These are phyloP conservation scores for Microtus richardsoni DNA, from an alignment of 2,113 vertebrate genomes.

Conservation along the genomic window DNA sequence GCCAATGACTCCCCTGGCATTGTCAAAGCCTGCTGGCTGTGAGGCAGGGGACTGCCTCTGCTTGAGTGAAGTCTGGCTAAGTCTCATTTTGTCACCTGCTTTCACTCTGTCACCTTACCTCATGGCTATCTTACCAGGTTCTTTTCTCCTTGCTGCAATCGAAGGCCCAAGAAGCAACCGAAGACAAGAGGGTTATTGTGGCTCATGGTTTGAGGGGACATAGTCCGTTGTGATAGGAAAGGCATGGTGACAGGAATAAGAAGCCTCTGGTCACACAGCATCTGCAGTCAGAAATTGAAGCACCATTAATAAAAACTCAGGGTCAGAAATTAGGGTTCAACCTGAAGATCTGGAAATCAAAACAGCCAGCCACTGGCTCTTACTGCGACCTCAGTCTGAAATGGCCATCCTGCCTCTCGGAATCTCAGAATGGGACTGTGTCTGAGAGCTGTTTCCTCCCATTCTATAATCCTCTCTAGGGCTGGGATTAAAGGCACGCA, in stretches of 20 bases:
- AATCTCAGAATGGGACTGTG: no score
- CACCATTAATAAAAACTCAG: no score
- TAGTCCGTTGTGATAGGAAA: background rate
- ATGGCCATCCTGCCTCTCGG: no score
- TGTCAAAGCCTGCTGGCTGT: background rate
- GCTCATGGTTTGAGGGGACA: background rate
- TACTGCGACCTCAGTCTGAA: no score
- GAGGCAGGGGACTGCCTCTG: background rate
- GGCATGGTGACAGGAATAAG: no score
- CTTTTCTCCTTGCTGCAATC: background rate
- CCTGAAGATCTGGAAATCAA: no score
- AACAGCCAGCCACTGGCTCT: no score
- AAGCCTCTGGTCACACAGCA: background rate
- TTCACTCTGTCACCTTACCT: background rate
- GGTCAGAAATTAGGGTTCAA: no score
- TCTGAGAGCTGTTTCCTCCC: no score
- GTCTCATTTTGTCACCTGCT: background rate
- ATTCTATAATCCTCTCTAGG: no score
- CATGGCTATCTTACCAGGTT: rapidly evolving
- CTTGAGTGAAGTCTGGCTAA: background rate
- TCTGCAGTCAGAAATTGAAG: background rate
- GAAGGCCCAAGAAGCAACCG: background rate
- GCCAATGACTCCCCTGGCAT: background rate
- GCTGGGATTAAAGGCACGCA: no score
- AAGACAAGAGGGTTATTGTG: background rate